Percentiles rank a stretch among this genome's conserved stretches.
phyloP scores from a whole-genome alignment of 53 echinoderm and acorn worm genomes.

The Luidia sarsii region DNA sequence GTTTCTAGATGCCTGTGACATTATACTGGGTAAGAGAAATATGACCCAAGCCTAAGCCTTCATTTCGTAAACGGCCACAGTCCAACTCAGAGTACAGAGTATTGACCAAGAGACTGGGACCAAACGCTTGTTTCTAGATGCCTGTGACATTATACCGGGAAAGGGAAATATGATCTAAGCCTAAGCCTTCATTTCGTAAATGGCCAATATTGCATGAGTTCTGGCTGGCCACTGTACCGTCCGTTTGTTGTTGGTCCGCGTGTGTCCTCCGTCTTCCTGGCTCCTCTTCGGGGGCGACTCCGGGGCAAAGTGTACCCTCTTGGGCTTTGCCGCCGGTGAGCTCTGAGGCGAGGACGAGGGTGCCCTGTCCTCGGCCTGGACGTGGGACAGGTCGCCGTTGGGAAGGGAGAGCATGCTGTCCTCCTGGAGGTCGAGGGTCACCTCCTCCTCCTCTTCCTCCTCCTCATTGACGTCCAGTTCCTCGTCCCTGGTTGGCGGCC shows the following conservation, averaged over 20 bases:
- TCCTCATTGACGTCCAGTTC: too few relatives aligned
- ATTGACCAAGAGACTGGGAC: too few relatives aligned
- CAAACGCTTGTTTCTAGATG: too few relatives aligned
- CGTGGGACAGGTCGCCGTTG: constrained; percentile 8
- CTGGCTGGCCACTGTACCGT: background rate
- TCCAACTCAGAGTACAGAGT: too few relatives aligned
- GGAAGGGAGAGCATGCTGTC: constrained; percentile 34
- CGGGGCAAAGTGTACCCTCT: constrained; percentile 38
- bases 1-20: too few relatives aligned
- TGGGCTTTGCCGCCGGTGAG: constrained; percentile 9
- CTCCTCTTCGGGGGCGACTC: background rate
- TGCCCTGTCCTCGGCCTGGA: background rate
- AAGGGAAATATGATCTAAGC: too few relatives aligned
- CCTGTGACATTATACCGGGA: too few relatives aligned
- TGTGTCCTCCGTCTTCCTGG: background rate
- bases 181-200: too few relatives aligned
- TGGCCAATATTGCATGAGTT: too few relatives aligned
- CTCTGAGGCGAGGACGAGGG: constrained; percentile 18
- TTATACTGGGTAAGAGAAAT: too few relatives aligned
- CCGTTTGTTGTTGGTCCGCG: constrained; percentile 6
- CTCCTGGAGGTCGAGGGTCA: constrained; percentile 1
- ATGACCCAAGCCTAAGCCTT: too few relatives aligned
- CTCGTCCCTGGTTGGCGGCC: constrained; percentile 45
- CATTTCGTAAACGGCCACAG: too few relatives aligned
- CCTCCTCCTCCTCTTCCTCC: constrained; percentile 23